phyloP scores from a whole-genome alignment of 2,113 vertebrate genomes.

The Melanerpes aurifrons region DNA sequence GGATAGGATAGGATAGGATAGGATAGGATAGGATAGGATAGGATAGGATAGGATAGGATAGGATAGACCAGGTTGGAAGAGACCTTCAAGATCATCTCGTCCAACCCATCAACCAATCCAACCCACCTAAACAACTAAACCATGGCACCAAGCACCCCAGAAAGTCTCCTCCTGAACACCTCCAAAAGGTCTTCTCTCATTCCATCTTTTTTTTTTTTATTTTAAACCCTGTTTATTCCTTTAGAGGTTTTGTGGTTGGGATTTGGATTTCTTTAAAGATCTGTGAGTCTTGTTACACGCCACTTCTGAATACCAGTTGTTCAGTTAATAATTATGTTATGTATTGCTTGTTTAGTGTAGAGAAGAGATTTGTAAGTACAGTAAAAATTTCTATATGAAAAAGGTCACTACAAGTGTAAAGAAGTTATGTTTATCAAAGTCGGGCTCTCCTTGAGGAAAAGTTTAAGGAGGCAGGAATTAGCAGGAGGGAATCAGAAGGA shows the following conservation, averaged over 20 bases:
- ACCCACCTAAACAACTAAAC: no score
- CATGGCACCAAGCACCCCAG: no score
- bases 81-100: no score
- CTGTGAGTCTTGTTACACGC: background rate
- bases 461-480: background rate
- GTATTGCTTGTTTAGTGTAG: background rate
- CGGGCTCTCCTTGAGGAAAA: background rate
- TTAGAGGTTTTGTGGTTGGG: background rate
- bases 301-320: background rate
- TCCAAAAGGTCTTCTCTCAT: background rate
- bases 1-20: no score
- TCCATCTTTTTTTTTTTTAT: background rate
- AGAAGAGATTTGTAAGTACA: background rate
- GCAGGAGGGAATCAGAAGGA: background rate
- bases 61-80: no score
- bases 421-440: background rate
- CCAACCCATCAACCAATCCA: no score
- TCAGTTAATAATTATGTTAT: no score
- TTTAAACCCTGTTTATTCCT: background rate
- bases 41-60: no score
- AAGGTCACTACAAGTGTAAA: background rate
- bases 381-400: background rate
- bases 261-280: conserved; percentile 13
- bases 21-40: no score
- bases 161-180: no score